Base-by-base conservation (phyloP, 2,797 vertebrate genomes). In the Chaunax sp. region DNA sequence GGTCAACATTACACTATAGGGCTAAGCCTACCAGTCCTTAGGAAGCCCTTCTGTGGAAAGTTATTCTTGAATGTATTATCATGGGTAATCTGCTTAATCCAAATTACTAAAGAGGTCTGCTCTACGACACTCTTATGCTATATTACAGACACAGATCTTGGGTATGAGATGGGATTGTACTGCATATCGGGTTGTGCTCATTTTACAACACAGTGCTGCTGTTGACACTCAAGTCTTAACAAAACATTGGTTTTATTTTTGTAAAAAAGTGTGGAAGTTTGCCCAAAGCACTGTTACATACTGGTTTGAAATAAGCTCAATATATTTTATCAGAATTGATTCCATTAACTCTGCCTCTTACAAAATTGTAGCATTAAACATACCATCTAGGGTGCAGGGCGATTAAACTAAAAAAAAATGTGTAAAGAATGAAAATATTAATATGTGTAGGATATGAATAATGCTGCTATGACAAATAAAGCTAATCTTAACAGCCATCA, bases 1-100 rank as follows among this genome's bases (percentile, higher is more conserved):
- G 70, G 75, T 77, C 75, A 81, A 25, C 59, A 40, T 84, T 75
- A 47, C 44, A 64, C 47, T 70, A 52, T 35, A 56, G 63, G 44
- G 35, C 30, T 88, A 58, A 75, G 75, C 77, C 57, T 60, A 66
- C 61, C 69, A 51, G 69, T 80, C 57, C 67, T 68, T 70, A 75
- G 75, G 71, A 89, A 86, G 83, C 71, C 63, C 65, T 75, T 67
- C 81, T 77, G 75, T 76, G 73, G 81, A 86, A 89, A 89, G 83
- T 88, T 92, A 87, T 84, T 91, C 85, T 88, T 89, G 85, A 87
- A 88, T 92, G 85, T 89, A 90, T 91, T 92, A 89, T 87, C 82
- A 89, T 86, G 88, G 83, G 83, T 93, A 92, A 92, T 92, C 85
- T 83, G 66, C 86, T 92, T 93, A 90, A 90, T 93, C 88, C 88